Percentiles rank a stretch among this genome's conserved stretches.
Conservation (phyloP, 2,797 vertebrate genomes). For the Molossus alvarezi region DNA sequence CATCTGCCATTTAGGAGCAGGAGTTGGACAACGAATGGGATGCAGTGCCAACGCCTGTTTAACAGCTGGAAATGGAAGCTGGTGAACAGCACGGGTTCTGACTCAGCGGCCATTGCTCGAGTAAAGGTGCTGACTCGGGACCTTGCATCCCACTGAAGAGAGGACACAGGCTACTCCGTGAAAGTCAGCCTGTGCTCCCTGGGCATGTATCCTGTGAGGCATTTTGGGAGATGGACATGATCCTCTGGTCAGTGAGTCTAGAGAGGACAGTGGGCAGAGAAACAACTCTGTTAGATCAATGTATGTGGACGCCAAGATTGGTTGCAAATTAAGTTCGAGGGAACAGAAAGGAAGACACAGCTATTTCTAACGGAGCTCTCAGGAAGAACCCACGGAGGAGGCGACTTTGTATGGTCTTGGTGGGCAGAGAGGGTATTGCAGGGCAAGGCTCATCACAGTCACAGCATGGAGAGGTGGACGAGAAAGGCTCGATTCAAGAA, state of each 20-base stretch:
- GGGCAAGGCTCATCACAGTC: neutral
- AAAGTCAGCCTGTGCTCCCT: neutral
- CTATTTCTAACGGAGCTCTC: neutral
- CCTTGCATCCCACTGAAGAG: neutral
- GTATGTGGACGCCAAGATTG: neutral
- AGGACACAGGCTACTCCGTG: neutral
- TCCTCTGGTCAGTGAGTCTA: neutral
- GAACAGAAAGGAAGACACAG: neutral
- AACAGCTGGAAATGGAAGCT: neutral
- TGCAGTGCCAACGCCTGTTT: neutral
- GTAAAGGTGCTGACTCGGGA: neutral
- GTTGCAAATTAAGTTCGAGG: neutral
- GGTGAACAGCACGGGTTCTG: neutral
- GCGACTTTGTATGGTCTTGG: neutral
- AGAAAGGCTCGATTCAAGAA: neutral
- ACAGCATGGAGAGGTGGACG: neutral
- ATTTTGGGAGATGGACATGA: neutral
- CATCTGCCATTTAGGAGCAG: neutral
- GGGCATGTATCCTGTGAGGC: neutral
- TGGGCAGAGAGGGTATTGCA: neutral
- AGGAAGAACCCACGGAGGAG: constrained; percentile 29
- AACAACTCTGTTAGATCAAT: neutral
- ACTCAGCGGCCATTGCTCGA: neutral
- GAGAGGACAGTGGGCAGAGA: neutral
- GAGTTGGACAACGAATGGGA: neutral